A percentile compares a stretch with the other conserved stretches of the same genome.
Evolutionary conservation across 2,888 invertebrate genomes (phyloP).

Genomic region (Polyommatus iphigenia): DNA sequence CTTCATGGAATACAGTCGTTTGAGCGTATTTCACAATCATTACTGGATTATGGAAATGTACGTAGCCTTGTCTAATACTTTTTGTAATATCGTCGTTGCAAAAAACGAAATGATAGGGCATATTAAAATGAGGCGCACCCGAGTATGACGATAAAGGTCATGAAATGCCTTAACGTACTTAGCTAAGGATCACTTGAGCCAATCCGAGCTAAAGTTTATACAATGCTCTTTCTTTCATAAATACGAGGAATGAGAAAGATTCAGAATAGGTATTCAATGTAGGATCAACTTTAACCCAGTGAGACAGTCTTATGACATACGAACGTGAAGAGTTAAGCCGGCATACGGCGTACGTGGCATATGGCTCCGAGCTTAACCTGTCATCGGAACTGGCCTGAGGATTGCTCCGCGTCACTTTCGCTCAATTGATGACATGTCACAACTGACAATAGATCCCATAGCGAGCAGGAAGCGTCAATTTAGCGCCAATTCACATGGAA

Average conservation of each 20-base stretch:
- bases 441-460: conserved; percentile 62
- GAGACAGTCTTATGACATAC: conserved; percentile 49
- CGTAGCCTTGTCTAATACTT: conserved; percentile 17
- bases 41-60: conserved; percentile 23
- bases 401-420: conserved; percentile 66
- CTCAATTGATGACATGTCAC: conserved; percentile 75
- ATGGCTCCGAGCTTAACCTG: conserved; percentile 61
- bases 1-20: background rate
- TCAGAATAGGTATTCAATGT: background rate
- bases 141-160: conserved; percentile 48
- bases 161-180: conserved; percentile 31
- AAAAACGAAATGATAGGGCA: conserved; percentile 50
- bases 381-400: conserved; percentile 68
- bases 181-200: background rate
- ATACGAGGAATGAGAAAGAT: background rate
- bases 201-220: background rate
- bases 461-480: conserved; percentile 77
- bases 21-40: conserved; percentile 14
- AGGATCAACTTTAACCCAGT: background rate
- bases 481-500: conserved; percentile 76
- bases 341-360: conserved; percentile 49
- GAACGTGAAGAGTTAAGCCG: conserved; percentile 36
- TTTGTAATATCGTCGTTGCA: conserved; percentile 61
- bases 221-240: background rate
- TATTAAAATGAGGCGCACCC: conserved; percentile 50